Evolutionary conservation across 1,140 invertebrate genomes (phyloP).

Genomic region (Drosophila ogumai): DNA sequence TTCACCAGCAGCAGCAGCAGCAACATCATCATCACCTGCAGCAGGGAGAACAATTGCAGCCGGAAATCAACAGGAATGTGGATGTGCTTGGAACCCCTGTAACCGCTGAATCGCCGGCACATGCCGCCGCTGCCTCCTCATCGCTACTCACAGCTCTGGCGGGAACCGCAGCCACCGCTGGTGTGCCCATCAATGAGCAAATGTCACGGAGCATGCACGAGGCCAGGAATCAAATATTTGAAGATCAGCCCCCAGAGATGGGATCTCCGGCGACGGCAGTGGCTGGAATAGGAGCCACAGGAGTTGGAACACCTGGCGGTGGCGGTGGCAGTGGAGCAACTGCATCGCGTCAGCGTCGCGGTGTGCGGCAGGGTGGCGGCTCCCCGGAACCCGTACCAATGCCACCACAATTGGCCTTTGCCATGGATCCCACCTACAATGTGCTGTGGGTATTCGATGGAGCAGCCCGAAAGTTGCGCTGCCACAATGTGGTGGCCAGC

Average conservation of each 20-base stretch:
- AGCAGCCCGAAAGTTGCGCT: conserved; percentile 89
- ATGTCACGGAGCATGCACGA: conserved; percentile 84
- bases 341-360: conserved; percentile 23
- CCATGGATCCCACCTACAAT: conserved; percentile 94
- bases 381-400: conserved; percentile 51
- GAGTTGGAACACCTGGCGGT: conserved; percentile 29
- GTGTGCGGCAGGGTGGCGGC: conserved; percentile 1
- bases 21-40: conserved; percentile 3
- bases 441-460: conserved; percentile 94
- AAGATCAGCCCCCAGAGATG: conserved; percentile 56
- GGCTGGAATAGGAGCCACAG: neutral
- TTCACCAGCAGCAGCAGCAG: conserved; percentile 29
- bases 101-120: conserved; percentile 14
- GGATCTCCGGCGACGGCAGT: conserved; percentile 7
- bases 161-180: conserved; percentile 38
- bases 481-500: conserved; percentile 92
- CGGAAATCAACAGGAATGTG: conserved; percentile 81
- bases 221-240: conserved; percentile 81
- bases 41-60: conserved; percentile 39
- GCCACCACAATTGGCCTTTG: conserved; percentile 77
- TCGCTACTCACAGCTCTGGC: conserved; percentile 19
- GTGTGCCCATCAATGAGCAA: conserved; percentile 77
- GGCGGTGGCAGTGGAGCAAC: no score
- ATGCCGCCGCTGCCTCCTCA: conserved; percentile 2
- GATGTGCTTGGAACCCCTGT: conserved; percentile 48